Evolutionary conservation across 2,113 vertebrate species (phyloP).

Genomic region (Uria lomvia): DNA sequence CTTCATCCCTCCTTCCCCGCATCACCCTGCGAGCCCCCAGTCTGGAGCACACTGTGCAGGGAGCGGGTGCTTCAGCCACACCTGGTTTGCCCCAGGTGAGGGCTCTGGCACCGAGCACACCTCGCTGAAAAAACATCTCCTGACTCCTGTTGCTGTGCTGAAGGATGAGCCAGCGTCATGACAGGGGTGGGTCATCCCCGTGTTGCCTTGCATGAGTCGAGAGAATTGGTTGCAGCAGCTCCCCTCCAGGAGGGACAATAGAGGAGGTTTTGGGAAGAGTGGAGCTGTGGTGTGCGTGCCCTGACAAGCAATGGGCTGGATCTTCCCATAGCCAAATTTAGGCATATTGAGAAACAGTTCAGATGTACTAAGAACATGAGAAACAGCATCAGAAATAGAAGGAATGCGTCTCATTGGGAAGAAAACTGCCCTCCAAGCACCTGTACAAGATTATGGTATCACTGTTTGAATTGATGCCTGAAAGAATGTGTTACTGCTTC

Average conservation of each 20-base stretch:
- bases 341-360: not conserved
- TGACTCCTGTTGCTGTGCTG: not conserved
- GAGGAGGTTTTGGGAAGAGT: not conserved
- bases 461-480: accelerated
- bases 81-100: not conserved
- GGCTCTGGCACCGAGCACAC: accelerated
- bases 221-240: not conserved
- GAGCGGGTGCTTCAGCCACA: not conserved
- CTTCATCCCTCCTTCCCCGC: not conserved
- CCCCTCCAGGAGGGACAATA: not conserved
- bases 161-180: not conserved
- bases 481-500: not conserved
- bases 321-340: not conserved
- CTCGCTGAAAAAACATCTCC: not conserved
- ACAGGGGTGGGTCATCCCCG: accelerated
- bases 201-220: not conserved
- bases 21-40: not conserved
- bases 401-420: accelerated
- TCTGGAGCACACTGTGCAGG: not conserved
- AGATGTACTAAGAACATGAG: not conserved
- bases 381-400: not conserved
- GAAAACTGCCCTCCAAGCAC: not conserved
- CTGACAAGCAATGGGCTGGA: accelerated
- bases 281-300: not conserved
- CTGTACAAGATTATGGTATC: accelerated